Evolutionary conservation across 2,888 invertebrate species (phyloP), one percentile per base, ranked within the genome.

Genomic region (Chromoteleia sp.): DNA sequence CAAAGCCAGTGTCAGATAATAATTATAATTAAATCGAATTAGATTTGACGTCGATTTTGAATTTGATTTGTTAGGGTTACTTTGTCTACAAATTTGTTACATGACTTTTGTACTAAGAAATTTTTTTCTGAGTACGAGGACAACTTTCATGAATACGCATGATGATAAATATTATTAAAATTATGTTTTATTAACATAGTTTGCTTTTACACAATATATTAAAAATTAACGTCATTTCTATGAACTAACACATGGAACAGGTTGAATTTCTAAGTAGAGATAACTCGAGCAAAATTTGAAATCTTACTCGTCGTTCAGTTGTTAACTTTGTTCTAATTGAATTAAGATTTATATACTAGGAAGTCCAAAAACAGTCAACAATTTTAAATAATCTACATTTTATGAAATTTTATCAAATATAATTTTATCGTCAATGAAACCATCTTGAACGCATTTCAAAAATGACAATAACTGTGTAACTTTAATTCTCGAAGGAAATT

Each of bases 211-310:
- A 54, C 52, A 48, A 58, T 71, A 58, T 61, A 33, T 67, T 33
- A 6, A 67, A 67, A 79, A 52, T 50, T 36, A 73, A 73, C 48
- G 2, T 58, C 19, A 41, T 39, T 58, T 21, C 73, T 79, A 79
- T 67, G 14, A 50, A 52, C 71, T 73, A 73, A 73, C 59, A 73
- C 67, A 59, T 52, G 45, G 70, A 79, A 52, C 45, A 65, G 71
- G 50, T 58, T 77, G 36, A 70, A 45, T 56, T 71, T 59, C 78
- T 78, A 71, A 29, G 17, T 48, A 63, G 41, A 70, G 12, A 10
- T 65, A 77, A 56, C 45, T 65, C 78, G 78, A 65, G 71, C 39
- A 54, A 63, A 67, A 36, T 43, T 52, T 36, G 14, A 25, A 59
- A 21, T 39, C 14, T 65, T 68, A 50, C 52, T 65, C 58, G 48